Evolutionary conservation across 2,888 invertebrate species (phyloP).

Genomic region (Protodeltote pygarga): DNA sequence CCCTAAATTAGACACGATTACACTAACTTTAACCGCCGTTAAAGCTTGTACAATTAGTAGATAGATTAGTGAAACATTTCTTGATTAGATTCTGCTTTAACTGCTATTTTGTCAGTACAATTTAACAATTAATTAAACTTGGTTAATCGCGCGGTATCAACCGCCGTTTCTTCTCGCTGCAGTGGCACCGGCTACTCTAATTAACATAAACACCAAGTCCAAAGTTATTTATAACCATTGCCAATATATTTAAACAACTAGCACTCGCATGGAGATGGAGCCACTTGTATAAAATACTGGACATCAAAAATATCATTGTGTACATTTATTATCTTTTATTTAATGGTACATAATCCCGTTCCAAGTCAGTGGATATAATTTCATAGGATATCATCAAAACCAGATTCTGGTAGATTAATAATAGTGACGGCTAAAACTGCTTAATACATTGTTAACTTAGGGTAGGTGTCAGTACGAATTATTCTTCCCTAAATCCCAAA

Average conservation of each 20-base stretch:
- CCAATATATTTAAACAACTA: conserved; percentile 57
- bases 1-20: conserved; percentile 10
- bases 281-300: conserved; percentile 21
- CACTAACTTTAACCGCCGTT: conserved; percentile 19
- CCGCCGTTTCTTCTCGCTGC: conserved; percentile 54
- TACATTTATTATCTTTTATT: conserved; percentile 23
- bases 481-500: no score
- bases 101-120: conserved; percentile 19
- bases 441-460: no score
- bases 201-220: conserved; percentile 81
- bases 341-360: no score
- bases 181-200: conserved; percentile 77
- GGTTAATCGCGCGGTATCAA: conserved; percentile 39
- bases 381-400: no score
- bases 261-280: conserved; percentile 44
- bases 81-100: conserved; percentile 33
- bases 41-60: conserved; percentile 18
- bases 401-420: no score
- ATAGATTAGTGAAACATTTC: conserved; percentile 35
- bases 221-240: conserved; percentile 68
- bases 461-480: no score
- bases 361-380: no score
- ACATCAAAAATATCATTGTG: conserved; percentile 11
- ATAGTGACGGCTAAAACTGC: no score
- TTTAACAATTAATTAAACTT: conserved; percentile 41